A percentile compares a stretch with the other conserved stretches of the same genome.
phyloP scores from a whole-genome alignment of 2,113 vertebrate genomes.

The Bubo scandiacus region DNA sequence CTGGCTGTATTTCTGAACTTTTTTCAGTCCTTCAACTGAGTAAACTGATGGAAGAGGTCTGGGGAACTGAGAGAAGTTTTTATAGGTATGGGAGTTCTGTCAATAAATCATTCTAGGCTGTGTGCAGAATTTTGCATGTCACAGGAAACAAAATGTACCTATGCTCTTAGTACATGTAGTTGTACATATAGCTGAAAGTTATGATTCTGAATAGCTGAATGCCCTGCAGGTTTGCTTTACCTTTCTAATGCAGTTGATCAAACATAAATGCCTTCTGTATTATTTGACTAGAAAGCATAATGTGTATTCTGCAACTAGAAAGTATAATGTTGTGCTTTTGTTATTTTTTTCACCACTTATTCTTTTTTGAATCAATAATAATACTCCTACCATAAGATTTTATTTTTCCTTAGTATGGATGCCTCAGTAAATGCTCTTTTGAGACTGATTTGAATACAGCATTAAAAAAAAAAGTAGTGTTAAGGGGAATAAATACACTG shows the following conservation, averaged over 20 bases:
- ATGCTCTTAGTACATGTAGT: background rate
- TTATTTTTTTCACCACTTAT: background rate
- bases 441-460: background rate
- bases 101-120: background rate
- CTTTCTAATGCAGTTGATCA: background rate
- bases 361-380: background rate
- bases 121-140: background rate
- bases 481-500: background rate
- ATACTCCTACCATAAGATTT: background rate
- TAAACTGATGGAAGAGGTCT: background rate
- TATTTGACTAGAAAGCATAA: background rate
- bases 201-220: background rate
- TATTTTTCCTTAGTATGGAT: background rate
- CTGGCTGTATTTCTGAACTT: background rate
- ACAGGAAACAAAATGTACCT: background rate
- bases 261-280: background rate
- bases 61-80: background rate
- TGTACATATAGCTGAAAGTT: background rate
- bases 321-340: background rate
- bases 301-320: background rate
- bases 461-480: background rate
- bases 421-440: background rate
- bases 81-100: background rate
- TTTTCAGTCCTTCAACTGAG: background rate
- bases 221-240: background rate